Evolutionary conservation across 1,140 invertebrate genomes (phyloP).

Genomic region (Heliconius eleuchia): DNA sequence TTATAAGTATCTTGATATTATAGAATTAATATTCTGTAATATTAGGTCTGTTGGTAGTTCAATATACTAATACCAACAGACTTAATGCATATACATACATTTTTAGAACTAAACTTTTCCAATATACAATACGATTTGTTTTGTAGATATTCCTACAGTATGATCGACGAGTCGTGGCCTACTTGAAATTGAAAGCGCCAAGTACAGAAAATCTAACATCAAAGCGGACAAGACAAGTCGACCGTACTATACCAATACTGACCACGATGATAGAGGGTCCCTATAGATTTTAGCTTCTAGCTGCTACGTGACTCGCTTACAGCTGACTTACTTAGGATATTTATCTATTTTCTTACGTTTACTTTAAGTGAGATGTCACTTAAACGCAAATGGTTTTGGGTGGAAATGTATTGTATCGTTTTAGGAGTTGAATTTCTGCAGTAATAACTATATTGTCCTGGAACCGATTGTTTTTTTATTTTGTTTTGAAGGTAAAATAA

Average conservation of each 20-base stretch:
- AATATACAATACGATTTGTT: not conserved
- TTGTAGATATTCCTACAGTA: no score
- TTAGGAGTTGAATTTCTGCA: not conserved
- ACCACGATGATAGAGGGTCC: constrained; percentile 34
- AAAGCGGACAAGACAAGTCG: no score
- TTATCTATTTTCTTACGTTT: constrained; percentile 26
- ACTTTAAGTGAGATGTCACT: constrained; percentile 16
- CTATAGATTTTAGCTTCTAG: constrained; percentile 29
- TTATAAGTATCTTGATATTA: not conserved
- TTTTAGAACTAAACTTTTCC: not conserved
- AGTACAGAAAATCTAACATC: no score
- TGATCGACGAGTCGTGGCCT: no score
- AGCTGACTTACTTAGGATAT: constrained; percentile 12
- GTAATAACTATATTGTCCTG: not conserved
- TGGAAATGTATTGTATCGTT: not conserved
- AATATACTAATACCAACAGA: not conserved
- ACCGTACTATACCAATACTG: not conserved
- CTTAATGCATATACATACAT: not conserved
- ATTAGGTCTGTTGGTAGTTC: no score
- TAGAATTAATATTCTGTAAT: no score
- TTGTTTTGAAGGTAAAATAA: no score
- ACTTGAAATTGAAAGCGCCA: no score
- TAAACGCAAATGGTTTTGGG: constrained; percentile 16
- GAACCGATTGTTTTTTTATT: not conserved
- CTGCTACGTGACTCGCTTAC: constrained; percentile 33